Evolutionary conservation across 2,888 invertebrate genomes (phyloP), one percentile per base, ranked within the genome.

Genomic region (Tachina lurida): DNA sequence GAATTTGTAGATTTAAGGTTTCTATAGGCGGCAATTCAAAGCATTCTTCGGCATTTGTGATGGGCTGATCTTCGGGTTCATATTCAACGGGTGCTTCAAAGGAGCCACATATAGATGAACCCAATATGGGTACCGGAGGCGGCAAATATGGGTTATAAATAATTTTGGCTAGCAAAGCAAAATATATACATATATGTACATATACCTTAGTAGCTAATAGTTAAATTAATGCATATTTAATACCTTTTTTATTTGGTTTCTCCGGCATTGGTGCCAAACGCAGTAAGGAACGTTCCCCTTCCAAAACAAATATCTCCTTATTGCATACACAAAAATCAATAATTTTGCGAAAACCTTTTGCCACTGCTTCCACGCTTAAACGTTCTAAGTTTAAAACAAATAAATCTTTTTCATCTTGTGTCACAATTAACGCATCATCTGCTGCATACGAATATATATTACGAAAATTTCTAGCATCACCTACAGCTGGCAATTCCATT

Each of bases 251-350:
- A 87, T 93, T 94, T 8, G 92, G 92, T 65, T 90, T 91, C 91
- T 97, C 97, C 12, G 97, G 97, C 89, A 94, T 93, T 88, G 95
- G 95, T 52, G 96, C 95, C 67, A 98, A 94, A n/a, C 98, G 94
- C 74, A 97, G 93, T 85, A 98, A 93, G 89, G 96, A 96, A 87
- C 97, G 94, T 65, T 95, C 94, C 0, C 97, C 97, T 91, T 97
- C 96, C 89, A 98, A 93, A 68, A 98, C 94, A 93, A 97, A 97
- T 88, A 98, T 96, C 93, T 97, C 97, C 62, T 91, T 91, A 88
- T 89, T 90, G 65, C 89, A 90, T 0, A 93, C 90, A 68, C 91
- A 90, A 88, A 91, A 91, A 84, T 91, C 90, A 7, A 91, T 49
- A 84, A 92, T 91, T 89, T 94, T 94, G 86, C 94, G 93, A 84